Conservation (phyloP, 2,888 invertebrate genomes). For the Rugalucina vietnamica region DNA sequence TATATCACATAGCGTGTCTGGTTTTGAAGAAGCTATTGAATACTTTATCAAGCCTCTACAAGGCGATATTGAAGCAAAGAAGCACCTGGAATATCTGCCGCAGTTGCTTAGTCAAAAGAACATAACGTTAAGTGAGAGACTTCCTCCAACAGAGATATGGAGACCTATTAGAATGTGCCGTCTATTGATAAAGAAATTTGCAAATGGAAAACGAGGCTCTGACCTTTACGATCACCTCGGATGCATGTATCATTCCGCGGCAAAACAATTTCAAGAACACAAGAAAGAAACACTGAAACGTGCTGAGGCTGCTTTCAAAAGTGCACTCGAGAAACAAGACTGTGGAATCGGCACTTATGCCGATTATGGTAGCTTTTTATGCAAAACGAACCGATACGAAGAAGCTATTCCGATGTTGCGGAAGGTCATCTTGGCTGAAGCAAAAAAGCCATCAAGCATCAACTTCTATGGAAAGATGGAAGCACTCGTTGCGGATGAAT, state of each 20-base stretch:
- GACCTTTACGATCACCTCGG: conserved; percentile 67
- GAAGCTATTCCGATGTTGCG: conserved; percentile 62
- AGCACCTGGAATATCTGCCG: conserved; percentile 63
- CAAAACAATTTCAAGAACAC: conserved; percentile 59
- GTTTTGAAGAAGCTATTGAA: conserved; percentile 68
- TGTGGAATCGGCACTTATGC: conserved; percentile 67
- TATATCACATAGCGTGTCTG: conserved; percentile 59
- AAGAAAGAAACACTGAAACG: conserved; percentile 54
- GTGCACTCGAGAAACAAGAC: conserved; percentile 63
- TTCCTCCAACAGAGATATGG: conserved; percentile 68
- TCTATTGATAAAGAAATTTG: conserved; percentile 64
- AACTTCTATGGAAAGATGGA: conserved; percentile 71
- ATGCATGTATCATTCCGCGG: conserved; percentile 69
- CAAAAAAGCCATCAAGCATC: conserved; percentile 62
- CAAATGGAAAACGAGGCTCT: conserved; percentile 61
- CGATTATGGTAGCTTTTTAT: conserved; percentile 67
- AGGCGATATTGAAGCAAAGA: conserved; percentile 63
- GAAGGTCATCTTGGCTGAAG: conserved; percentile 60
- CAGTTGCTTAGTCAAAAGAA: conserved; percentile 66
- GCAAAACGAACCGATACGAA: conserved; percentile 52
- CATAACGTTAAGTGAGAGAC: conserved; percentile 65
- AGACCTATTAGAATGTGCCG: conserved; percentile 69
- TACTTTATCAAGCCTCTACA: conserved; percentile 66
- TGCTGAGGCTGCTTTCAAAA: conserved; percentile 65
- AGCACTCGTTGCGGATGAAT: conserved; percentile 60